Base-by-base conservation (phyloP, 2,888 invertebrate genomes). In the Rhyacophila evoluta region DNA sequence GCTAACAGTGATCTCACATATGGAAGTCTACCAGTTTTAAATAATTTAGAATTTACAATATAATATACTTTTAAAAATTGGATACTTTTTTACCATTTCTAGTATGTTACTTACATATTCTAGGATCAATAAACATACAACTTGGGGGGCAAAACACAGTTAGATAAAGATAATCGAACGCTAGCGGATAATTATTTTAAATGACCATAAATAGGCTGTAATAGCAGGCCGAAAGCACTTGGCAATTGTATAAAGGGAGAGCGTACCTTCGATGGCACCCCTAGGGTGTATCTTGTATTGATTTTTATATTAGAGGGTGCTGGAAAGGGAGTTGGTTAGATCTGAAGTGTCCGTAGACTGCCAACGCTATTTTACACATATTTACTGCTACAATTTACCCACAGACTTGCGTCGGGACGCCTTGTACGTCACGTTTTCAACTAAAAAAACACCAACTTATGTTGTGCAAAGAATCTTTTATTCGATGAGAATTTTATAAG, bases 341-440 rank as follows among this genome's bases (percentile, higher is more conserved):
- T 41, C 74, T 74, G 33, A 74, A 74, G 74, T 74, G 74, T 74
- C 74, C 74, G 74, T 55, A 74, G 74, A 74, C 74, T 27, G 55
- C 55, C 15, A 25, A 55, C 25, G 74, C 33, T 55, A 19, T 74
- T 74, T 74, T 74, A 77, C 72, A 77, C 77, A 77, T 72, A 77
- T 77, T 72, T 77, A 72, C 77, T 72, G 77, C 77, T 29, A 33
- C 67, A 77, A 39, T 77, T 72, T 33, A 12, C 28, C 72, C 72
- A 25, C 77, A 72, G 39, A 76, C 70, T 28, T 28, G 39, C 41
- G 37, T 55, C 19, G 55, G 55, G 8, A 19, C 15, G 15, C 19
- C 10, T 55, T 55, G 8, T 55, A 55, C 10, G 55, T 55, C 55
- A 55, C 55, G 55, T 55, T 55, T 55, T 55, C 55, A 10, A 55